Percentiles rank a stretch among this genome's conserved stretches.
Conservation (phyloP, 2,797 vertebrate species). For the Distichodus sexfasciatus region DNA sequence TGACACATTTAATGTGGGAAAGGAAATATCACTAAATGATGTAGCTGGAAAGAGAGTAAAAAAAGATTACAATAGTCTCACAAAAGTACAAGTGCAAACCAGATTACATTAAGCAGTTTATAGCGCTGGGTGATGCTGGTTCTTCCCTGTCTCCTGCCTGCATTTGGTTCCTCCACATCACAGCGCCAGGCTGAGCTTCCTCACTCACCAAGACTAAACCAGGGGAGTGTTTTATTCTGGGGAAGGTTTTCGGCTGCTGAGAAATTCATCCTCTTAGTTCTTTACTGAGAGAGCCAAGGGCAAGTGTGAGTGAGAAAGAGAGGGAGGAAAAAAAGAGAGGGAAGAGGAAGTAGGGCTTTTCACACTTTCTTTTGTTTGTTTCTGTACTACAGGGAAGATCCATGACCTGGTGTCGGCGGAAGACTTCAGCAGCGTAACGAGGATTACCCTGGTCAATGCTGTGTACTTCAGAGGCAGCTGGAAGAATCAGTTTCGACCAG, state of each 20-base stretch:
- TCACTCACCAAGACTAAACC: too few relatives aligned
- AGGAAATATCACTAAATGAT: neutral
- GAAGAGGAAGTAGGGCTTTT: too few relatives aligned
- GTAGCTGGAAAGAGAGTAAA: neutral
- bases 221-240: too few relatives aligned
- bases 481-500: constrained; percentile 96
- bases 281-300: neutral
- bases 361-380: neutral
- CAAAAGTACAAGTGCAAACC: neutral
- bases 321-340: too few relatives aligned
- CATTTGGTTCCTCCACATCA: too few relatives aligned
- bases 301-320: neutral
- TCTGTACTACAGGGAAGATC: constrained; percentile 79
- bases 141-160: too few relatives aligned
- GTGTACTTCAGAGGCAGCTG: constrained; percentile 97
- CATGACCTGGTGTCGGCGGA: constrained; percentile 85
- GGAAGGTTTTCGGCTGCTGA: neutral
- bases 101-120: constrained; percentile 2
- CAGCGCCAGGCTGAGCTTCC: too few relatives aligned
- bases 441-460: constrained; percentile 88
- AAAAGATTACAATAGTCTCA: neutral
- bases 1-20: too few relatives aligned
- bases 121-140: constrained; percentile 3
- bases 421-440: constrained; percentile 86
- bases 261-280: neutral